These are phyloP conservation scores for Tetrao urogallus DNA, from an alignment of 2,113 vertebrate species.

Conservation along the genomic window DNA sequence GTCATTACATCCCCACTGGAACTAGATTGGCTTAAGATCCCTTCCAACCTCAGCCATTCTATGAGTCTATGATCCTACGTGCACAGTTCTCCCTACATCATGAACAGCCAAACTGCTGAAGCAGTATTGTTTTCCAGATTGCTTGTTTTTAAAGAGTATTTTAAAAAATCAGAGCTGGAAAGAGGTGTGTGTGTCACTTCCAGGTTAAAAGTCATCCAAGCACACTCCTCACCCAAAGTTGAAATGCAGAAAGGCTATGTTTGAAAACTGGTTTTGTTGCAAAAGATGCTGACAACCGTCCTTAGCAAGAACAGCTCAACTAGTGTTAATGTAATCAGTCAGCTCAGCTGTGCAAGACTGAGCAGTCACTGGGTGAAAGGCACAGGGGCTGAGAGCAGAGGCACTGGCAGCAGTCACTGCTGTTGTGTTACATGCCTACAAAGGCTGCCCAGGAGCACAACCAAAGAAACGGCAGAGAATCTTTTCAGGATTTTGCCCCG, in stretches of 20 bases:
- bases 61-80: too few relatives aligned
- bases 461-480: neutral
- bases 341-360: neutral
- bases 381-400: neutral
- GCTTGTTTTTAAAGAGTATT: neutral
- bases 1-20: neutral
- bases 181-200: neutral
- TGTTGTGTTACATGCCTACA: neutral
- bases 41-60: too few relatives aligned
- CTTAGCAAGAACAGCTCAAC: neutral
- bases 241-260: slow-evolving; percentile 11
- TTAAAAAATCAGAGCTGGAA: neutral
- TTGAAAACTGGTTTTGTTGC: slow-evolving; percentile 28
- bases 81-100: neutral
- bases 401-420: neutral
- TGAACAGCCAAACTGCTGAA: neutral
- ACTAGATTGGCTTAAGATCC: too few relatives aligned
- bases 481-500: neutral
- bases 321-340: neutral
- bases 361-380: neutral
- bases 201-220: neutral
- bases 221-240: neutral
- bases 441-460: neutral
- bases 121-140: neutral
- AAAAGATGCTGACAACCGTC: slow-evolving; percentile 10